phyloP scores from a whole-genome alignment of 2,797 vertebrate genomes.

The Anguilla pacifica region DNA sequence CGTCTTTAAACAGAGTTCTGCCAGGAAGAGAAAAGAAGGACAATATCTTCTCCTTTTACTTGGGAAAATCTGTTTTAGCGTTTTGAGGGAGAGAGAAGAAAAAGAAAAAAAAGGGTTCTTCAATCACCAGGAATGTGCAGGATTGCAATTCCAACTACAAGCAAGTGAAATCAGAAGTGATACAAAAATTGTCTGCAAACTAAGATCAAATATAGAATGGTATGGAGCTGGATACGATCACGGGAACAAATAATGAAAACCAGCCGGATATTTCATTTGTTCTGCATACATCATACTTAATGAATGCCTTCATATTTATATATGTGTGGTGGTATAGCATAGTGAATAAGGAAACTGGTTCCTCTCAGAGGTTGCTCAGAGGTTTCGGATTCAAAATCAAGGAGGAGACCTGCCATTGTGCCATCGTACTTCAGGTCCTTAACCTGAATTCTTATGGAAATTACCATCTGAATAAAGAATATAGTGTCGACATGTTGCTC shows the following conservation, averaged over 20 bases:
- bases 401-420: neutral
- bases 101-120: slow-evolving; percentile 15
- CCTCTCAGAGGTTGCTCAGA: neutral
- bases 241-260: slow-evolving; percentile 44
- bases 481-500: neutral
- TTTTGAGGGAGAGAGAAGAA: slow-evolving; percentile 35
- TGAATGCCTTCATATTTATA: slow-evolving; percentile 14
- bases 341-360: neutral
- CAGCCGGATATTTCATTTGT: slow-evolving; percentile 31
- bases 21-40: slow-evolving; percentile 17
- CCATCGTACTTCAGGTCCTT: neutral
- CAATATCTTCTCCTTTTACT: slow-evolving; percentile 45
- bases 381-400: neutral
- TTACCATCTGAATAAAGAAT: neutral
- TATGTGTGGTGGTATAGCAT: neutral
- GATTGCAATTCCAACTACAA: slow-evolving; percentile 60
- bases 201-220: slow-evolving; percentile 52
- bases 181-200: slow-evolving; percentile 36
- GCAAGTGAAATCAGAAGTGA: slow-evolving; percentile 50
- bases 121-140: slow-evolving; percentile 32
- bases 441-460: neutral
- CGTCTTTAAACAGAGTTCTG: slow-evolving; percentile 48
- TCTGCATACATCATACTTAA: slow-evolving; percentile 26
- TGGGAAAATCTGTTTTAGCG: slow-evolving; percentile 45
- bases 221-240: slow-evolving; percentile 53